Percentiles rank a stretch among this genome's conserved stretches.
Conservation (phyloP, 2,113 vertebrate genomes). For the Coturnix japonica region DNA sequence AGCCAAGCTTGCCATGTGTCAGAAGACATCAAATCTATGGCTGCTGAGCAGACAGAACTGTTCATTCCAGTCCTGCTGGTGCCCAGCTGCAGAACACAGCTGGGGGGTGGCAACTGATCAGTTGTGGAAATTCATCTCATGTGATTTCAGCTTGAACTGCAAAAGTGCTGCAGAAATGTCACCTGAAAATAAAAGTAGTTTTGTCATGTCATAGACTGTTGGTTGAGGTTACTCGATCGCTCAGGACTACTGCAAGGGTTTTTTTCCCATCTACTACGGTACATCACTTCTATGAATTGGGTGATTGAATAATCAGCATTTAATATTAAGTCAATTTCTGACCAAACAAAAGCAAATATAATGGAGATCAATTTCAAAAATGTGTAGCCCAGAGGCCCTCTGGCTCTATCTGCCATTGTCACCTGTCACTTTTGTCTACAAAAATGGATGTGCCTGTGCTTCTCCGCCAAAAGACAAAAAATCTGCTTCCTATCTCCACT, state of each 20-base stretch:
- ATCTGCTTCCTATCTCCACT: neutral
- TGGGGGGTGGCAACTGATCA: neutral
- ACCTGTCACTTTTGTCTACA: neutral
- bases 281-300: neutral
- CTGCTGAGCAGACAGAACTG: neutral
- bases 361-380: neutral
- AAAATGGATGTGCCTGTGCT: neutral
- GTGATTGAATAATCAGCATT: neutral
- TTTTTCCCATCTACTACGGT: neutral
- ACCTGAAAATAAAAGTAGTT: neutral
- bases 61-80: neutral
- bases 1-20: neutral
- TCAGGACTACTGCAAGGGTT: neutral
- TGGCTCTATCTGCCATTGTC: neutral
- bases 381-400: neutral
- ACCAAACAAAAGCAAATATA: neutral
- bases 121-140: neutral
- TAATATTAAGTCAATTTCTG: neutral
- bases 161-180: neutral
- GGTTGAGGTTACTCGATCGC: neutral
- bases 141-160: neutral
- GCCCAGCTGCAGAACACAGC: neutral
- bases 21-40: neutral
- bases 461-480: neutral
- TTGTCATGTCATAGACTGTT: neutral